phyloP scores from a whole-genome alignment of 1,140 invertebrate genomes.

The Andricus grossulariae region DNA sequence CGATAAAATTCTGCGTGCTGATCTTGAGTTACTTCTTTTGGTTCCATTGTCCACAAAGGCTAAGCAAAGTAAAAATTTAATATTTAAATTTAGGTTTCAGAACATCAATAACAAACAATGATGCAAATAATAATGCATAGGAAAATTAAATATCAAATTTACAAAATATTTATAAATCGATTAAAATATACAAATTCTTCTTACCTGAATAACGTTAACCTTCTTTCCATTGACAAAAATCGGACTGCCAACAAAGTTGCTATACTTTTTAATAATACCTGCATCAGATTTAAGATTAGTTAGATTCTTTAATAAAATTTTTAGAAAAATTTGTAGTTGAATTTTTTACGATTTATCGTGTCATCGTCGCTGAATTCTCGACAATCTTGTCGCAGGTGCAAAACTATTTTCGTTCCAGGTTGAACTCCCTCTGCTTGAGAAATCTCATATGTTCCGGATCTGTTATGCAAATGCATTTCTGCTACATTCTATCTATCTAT shows the following conservation, averaged over 20 bases:
- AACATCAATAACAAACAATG: conserved; percentile 36
- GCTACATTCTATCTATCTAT: neutral
- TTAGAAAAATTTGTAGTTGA: conserved; percentile 32
- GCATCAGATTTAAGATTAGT: conserved; percentile 52
- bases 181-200: conserved; percentile 30
- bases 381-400: conserved; percentile 91
- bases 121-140: conserved; percentile 30
- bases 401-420: conserved; percentile 94
- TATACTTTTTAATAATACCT: conserved; percentile 96
- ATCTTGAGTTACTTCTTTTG: conserved; percentile 89
- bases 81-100: too few species aligned
- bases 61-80: conserved; percentile 71
- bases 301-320: conserved; percentile 22
- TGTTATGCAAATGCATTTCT: conserved; percentile 66
- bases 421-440: conserved; percentile 88
- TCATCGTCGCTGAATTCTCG: conserved; percentile 93
- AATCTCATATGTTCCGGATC: conserved; percentile 92
- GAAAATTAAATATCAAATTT: neutral
- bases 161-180: neutral
- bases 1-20: conserved; percentile 95
- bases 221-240: conserved; percentile 93
- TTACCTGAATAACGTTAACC: conserved; percentile 88
- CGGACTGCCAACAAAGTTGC: conserved; percentile 96
- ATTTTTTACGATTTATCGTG: conserved; percentile 82
- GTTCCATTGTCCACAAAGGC: conserved; percentile 95